Conservation (phyloP, 2,113 vertebrate species). For the Promerops cafer region DNA sequence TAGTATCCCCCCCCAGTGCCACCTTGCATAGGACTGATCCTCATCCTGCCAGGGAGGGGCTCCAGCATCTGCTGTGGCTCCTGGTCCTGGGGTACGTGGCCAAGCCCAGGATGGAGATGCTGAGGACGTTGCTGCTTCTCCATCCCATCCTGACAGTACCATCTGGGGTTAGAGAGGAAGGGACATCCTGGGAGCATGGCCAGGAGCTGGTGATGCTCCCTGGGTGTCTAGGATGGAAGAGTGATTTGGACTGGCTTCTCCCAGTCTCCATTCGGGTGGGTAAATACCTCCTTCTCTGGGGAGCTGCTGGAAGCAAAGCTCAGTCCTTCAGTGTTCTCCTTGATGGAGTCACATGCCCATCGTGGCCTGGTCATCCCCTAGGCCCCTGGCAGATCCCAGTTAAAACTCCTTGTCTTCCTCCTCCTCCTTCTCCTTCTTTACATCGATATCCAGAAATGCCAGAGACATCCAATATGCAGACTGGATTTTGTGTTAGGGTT, state of each 20-base stretch:
- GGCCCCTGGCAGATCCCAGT: neutral
- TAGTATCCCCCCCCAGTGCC: fast-evolving
- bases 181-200: fast-evolving
- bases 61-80: neutral
- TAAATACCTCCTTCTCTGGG: neutral
- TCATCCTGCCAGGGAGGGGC: neutral
- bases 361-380: fast-evolving
- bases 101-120: neutral
- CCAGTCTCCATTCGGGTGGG: neutral
- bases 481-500: neutral
- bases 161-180: neutral
- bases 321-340: neutral
- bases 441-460: neutral
- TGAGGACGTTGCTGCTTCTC: neutral
- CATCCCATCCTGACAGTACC: neutral
- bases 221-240: neutral
- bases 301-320: neutral
- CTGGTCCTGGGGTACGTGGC: neutral
- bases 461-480: neutral
- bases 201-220: neutral
- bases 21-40: neutral
- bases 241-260: neutral
- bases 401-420: neutral
- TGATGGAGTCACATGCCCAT: neutral
- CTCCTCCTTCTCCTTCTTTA: neutral